Evolutionary conservation across 2,888 invertebrate species (phyloP).

Genomic region (Alsophila aescularia): DNA sequence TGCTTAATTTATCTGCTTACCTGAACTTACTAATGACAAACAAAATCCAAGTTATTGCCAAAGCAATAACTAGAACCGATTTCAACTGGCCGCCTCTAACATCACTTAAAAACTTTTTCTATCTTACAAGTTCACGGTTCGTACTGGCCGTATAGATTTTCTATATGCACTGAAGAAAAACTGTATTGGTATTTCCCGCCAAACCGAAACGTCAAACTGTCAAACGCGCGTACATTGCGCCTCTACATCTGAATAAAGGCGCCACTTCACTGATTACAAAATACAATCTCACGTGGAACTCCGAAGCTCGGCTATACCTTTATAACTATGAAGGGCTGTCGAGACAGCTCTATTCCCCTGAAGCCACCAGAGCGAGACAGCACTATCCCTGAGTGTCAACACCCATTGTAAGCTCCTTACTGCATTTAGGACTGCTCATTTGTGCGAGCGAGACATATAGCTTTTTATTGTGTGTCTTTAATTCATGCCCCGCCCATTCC

Average conservation of each 20-base stretch:
- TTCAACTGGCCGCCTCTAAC: conserved; percentile 69
- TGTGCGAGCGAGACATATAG: conserved; percentile 72
- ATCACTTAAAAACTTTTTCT: conserved; percentile 63
- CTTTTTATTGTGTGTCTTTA: conserved; percentile 66
- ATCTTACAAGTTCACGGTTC: conserved; percentile 53
- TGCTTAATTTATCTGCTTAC: conserved; percentile 51
- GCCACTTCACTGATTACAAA: conserved; percentile 83
- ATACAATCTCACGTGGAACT: conserved; percentile 81
- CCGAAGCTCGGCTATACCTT: conserved; percentile 68
- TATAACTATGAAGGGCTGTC: conserved; percentile 73
- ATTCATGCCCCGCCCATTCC: conserved; percentile 73
- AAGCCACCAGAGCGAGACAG: conserved; percentile 62
- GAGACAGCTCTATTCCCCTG: conserved; percentile 65
- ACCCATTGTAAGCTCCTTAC: conserved; percentile 81
- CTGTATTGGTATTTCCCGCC: conserved; percentile 65
- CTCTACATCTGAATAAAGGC: conserved; percentile 76
- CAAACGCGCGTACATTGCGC: conserved; percentile 77
- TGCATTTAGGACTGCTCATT: conserved; percentile 79
- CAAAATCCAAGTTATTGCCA: conserved; percentile 79
- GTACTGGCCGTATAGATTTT: conserved; percentile 47
- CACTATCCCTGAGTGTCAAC: conserved; percentile 61
- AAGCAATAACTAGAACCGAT: conserved; percentile 73
- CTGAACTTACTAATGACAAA: conserved; percentile 58
- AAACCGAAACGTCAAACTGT: conserved; percentile 80
- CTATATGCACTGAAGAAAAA: conserved; percentile 43